These are phyloP conservation scores for Taphrorychus bicolor DNA, from an alignment of 2,888 invertebrate species.

Conservation along the genomic window DNA sequence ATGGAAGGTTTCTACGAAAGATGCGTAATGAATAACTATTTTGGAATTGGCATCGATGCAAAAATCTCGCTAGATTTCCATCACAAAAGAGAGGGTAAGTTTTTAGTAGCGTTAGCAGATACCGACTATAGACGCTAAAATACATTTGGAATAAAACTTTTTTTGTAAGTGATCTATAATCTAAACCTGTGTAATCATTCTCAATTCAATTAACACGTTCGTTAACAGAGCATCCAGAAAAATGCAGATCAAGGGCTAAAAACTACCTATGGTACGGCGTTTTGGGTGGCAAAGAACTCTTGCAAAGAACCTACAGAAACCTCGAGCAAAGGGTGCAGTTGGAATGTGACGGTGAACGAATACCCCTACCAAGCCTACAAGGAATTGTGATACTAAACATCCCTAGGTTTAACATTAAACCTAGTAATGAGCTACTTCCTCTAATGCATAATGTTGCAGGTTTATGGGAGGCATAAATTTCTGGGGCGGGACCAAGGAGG, in stretches of 20 bases:
- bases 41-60: slow-evolving; percentile 97
- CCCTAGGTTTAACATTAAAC: slow-evolving; percentile 68
- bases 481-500: slow-evolving; percentile 94
- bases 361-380: slow-evolving; percentile 93
- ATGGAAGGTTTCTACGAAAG: slow-evolving; percentile 90
- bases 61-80: slow-evolving; percentile 97
- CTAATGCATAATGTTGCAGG: slow-evolving; percentile 61
- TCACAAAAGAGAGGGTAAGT: slow-evolving; percentile 79
- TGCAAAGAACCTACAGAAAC: slow-evolving; percentile 94
- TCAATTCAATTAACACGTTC: too few relatives aligned
- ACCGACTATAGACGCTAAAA: neutral
- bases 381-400: slow-evolving; percentile 98
- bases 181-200: too few relatives aligned
- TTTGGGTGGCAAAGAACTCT: slow-evolving; percentile 78
- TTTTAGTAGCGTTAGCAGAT: too few relatives aligned
- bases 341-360: slow-evolving; percentile 95
- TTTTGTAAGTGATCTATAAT: too few relatives aligned
- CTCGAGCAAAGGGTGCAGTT: slow-evolving; percentile 93
- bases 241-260: slow-evolving; percentile 91
- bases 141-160: neutral
- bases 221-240: slow-evolving; percentile 85
- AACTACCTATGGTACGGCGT: slow-evolving; percentile 97
- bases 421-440: neutral
- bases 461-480: slow-evolving; percentile 99
- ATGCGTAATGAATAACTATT: slow-evolving; percentile 99